A percentile compares a stretch with the other conserved stretches of the same genome.
These are phyloP conservation scores for Columbina picui DNA, from an alignment of 2,113 vertebrate genomes.

Conservation along the genomic window DNA sequence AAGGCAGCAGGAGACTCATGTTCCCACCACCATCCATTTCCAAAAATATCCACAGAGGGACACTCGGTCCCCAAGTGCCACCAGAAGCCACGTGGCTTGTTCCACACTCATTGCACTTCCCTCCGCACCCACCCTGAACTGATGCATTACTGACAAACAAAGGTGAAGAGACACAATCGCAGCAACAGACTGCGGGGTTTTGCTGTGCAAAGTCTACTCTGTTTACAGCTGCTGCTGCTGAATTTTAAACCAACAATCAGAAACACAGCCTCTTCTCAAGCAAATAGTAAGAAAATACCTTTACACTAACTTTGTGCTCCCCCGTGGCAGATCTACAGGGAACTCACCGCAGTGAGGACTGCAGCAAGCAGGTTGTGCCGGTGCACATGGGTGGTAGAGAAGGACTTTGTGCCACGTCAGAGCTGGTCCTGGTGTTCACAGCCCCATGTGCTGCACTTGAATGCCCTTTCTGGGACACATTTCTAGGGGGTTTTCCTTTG, in stretches of 20 bases:
- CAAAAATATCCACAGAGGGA: neutral
- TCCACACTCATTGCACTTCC: neutral
- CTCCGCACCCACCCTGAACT: accelerated
- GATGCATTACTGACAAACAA: neutral
- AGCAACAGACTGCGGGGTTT: neutral
- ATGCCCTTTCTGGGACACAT: neutral
- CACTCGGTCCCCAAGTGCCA: neutral
- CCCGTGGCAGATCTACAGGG: neutral
- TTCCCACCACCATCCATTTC: neutral
- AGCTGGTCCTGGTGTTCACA: neutral
- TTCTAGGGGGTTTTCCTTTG: neutral
- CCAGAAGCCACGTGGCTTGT: accelerated
- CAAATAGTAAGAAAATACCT: neutral
- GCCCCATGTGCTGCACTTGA: neutral
- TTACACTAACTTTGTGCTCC: neutral
- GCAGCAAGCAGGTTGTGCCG: neutral
- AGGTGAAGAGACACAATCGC: neutral
- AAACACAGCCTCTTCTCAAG: neutral
- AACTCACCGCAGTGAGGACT: neutral
- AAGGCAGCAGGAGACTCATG: accelerated
- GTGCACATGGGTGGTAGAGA: neutral
- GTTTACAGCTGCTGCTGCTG: neutral
- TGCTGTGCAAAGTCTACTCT: neutral
- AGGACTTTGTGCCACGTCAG: neutral
- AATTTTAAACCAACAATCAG: neutral